Percentiles rank a stretch among this genome's conserved stretches.
Evolutionary conservation across 2,113 vertebrate species (phyloP).

Genomic region (Halichoerus grypus): DNA sequence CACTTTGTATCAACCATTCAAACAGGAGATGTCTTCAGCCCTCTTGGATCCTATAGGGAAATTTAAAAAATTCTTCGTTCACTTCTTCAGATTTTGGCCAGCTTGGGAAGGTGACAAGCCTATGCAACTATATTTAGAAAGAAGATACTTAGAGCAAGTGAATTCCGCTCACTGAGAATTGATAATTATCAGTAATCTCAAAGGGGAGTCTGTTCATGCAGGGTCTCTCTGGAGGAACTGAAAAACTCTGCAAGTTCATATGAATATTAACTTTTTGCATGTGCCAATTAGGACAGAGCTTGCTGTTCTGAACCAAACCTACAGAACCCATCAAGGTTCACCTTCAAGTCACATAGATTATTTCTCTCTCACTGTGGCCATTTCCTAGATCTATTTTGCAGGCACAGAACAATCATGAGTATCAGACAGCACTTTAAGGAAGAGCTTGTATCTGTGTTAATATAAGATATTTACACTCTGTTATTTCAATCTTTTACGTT

Average conservation of each 20-base stretch:
- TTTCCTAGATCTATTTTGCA: constrained; percentile 32
- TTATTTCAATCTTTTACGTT: neutral
- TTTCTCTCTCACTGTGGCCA: neutral
- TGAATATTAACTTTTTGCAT: constrained; percentile 46
- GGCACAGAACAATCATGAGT: neutral
- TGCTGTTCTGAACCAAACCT: constrained; percentile 9
- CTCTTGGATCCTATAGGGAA: neutral
- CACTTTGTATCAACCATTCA: neutral
- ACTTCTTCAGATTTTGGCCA: neutral
- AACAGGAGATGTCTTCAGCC: neutral
- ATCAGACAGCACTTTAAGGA: neutral
- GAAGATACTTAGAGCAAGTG: neutral
- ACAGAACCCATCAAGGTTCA: neutral
- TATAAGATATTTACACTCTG: neutral
- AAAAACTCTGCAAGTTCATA: constrained; percentile 38
- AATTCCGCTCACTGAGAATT: constrained; percentile 60
- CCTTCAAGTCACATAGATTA: neutral
- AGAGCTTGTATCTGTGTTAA: neutral
- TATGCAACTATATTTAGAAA: constrained; percentile 71
- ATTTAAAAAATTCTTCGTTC: neutral
- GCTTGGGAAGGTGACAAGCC: constrained; percentile 14
- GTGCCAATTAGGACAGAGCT: neutral
- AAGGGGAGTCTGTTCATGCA: constrained; percentile 48
- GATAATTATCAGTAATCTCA: constrained; percentile 74
- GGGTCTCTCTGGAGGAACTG: constrained; percentile 20